A percentile compares a stretch with the other conserved stretches of the same genome.
Evolutionary conservation across 1,140 invertebrate genomes (phyloP).

Genomic region (Sitophilus oryzae): DNA sequence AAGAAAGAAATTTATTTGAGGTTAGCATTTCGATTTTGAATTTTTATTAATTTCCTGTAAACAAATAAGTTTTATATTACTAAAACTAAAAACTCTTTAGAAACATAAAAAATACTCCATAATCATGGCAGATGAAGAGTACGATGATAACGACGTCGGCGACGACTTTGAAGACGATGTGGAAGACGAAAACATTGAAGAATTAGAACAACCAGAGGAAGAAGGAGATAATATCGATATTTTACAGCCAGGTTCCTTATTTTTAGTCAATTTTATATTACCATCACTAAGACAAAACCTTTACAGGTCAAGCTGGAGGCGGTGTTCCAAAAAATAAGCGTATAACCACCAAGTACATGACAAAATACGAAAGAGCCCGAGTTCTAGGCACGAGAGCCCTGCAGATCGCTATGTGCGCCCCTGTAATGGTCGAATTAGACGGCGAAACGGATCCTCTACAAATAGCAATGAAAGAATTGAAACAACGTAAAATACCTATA

Average conservation of each 20-base stretch:
- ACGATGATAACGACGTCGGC: conserved; percentile 66
- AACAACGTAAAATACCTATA: conserved; percentile 96
- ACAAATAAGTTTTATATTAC: too few relatives aligned
- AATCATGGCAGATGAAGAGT: conserved; percentile 72
- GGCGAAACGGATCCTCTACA: conserved; percentile 98
- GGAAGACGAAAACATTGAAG: conserved; percentile 74
- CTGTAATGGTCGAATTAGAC: conserved; percentile 99
- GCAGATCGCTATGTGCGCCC: conserved; percentile 99
- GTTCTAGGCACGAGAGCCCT: conserved; percentile 96
- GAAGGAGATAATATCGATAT: conserved; percentile 66
- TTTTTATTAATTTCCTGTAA: too few relatives aligned
- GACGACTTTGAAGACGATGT: conserved; percentile 77
- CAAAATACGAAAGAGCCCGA: conserved; percentile 91
- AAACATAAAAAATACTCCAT: background rate
- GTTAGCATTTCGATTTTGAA: too few relatives aligned
- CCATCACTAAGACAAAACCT: too few relatives aligned
- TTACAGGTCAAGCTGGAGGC: conserved; percentile 59
- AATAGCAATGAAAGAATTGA: conserved; percentile 99
- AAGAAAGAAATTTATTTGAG: too few relatives aligned
- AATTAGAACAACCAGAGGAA: conserved; percentile 59
- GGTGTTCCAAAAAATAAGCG: conserved; percentile 76
- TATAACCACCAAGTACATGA: conserved; percentile 92
- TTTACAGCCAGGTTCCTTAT: conserved; percentile 48
- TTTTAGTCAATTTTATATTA: background rate
- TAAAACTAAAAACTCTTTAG: too few relatives aligned